A percentile compares a stretch with the other conserved stretches of the same genome.
These are phyloP conservation scores for Cactoblastis cactorum DNA, from an alignment of 2,888 invertebrate genomes.

Conservation along the genomic window DNA sequence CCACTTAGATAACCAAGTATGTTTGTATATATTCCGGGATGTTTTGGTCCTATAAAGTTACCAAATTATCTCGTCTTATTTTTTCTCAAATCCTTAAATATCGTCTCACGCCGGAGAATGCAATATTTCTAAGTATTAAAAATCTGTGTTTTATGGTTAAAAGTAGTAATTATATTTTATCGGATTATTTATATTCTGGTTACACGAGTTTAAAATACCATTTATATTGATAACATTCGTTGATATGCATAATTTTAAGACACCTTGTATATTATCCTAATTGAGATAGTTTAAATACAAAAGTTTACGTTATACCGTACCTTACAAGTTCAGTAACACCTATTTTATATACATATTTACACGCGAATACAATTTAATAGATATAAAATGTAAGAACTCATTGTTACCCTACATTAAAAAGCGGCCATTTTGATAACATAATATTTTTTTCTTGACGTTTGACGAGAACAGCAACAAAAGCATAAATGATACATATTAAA, in stretches of 20 bases:
- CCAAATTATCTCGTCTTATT: not conserved
- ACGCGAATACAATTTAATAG: conserved; percentile 27
- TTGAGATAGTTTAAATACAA: conserved; percentile 54
- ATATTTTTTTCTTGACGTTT: not conserved
- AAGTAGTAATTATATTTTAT: not conserved
- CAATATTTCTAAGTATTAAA: too few species aligned
- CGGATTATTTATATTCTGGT: conserved; percentile 5
- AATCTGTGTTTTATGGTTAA: not conserved
- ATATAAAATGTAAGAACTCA: conserved; percentile 22
- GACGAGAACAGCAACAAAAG: not conserved
- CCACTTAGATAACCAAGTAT: too few species aligned
- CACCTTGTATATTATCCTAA: conserved; percentile 73
- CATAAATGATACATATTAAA: too few species aligned
- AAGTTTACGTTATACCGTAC: conserved; percentile 45
- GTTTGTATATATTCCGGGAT: too few species aligned
- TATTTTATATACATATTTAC: conserved; percentile 63
- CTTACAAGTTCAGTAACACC: conserved; percentile 30
- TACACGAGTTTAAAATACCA: conserved; percentile 11
- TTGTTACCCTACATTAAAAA: not conserved
- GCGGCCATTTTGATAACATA: not conserved
- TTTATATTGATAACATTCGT: conserved; percentile 61
- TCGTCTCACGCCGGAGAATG: too few species aligned
- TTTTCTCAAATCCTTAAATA: not conserved
- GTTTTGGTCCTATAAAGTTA: not conserved
- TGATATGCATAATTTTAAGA: conserved; percentile 79